These are phyloP conservation scores for Blomia tropicalis DNA, from an alignment of 2,888 invertebrate species.

Conservation along the genomic window DNA sequence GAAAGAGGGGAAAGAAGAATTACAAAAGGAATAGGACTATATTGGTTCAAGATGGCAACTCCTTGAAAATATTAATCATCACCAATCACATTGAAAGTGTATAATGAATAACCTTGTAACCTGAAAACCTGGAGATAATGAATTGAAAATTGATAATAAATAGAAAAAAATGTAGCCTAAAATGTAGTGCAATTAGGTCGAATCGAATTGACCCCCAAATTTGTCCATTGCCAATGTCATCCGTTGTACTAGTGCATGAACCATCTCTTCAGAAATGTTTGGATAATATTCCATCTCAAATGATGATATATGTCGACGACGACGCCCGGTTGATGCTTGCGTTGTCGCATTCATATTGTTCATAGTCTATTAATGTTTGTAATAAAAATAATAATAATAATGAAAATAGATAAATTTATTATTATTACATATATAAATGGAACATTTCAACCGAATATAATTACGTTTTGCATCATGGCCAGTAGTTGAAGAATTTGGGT, in stretches of 20 bases:
- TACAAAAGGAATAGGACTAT: too few species aligned
- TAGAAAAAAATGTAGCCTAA: too few species aligned
- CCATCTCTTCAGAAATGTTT: not conserved
- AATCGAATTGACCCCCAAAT: too few species aligned
- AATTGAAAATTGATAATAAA: not conserved
- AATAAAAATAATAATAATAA: too few species aligned
- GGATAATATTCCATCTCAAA: not conserved
- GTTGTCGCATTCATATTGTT: slow-evolving; percentile 5
- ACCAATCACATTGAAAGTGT: too few species aligned
- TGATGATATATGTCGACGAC: slow-evolving; percentile 5
- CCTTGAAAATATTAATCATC: too few species aligned
- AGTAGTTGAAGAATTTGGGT: slow-evolving; percentile 1
- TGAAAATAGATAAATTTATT: not conserved
- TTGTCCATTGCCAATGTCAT: not conserved
- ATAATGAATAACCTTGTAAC: too few species aligned
- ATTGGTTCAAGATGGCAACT: too few species aligned
- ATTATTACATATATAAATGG: not conserved
- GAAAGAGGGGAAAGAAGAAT: too few species aligned
- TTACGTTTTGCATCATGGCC: slow-evolving; percentile 11
- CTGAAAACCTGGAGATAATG: slow-evolving; percentile 10
- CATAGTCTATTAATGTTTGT: slow-evolving; percentile 14
- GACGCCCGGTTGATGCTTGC: not conserved
- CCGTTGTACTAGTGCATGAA: not conserved
- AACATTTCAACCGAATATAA: not conserved
- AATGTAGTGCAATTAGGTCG: too few species aligned